Conservation (phyloP, 2,113 vertebrate species). For the Malurus elegans region DNA sequence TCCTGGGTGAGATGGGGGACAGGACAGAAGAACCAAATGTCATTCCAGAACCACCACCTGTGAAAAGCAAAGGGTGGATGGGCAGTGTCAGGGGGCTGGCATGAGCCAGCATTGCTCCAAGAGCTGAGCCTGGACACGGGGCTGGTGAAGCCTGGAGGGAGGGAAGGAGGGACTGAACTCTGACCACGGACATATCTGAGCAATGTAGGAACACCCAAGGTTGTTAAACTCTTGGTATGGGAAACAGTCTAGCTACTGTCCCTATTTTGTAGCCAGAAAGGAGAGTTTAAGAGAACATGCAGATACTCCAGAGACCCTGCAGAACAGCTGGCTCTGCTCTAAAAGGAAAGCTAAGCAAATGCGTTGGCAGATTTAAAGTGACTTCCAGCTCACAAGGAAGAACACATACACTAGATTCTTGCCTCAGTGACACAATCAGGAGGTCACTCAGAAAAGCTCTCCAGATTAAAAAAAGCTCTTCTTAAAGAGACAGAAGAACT, state of each 20-base stretch:
- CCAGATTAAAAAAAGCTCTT: not conserved
- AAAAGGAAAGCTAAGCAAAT: constrained; percentile 16
- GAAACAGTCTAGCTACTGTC: not conserved
- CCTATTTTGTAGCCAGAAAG: not conserved
- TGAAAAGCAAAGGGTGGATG: not conserved
- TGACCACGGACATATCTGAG: not conserved
- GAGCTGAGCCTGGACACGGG: not conserved
- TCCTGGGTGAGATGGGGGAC: not conserved
- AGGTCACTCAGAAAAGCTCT: not conserved
- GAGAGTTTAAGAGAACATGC: not conserved
- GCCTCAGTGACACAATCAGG: not conserved
- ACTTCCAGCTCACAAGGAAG: not conserved
- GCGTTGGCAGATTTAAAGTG: constrained; percentile 26
- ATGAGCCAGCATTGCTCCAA: not conserved
- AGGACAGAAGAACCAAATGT: not conserved
- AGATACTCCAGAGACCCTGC: not conserved
- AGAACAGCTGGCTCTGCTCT: constrained; percentile 23
- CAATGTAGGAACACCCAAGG: not conserved
- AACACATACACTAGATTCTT: not conserved
- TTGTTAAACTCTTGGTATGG: not conserved
- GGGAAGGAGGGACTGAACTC: not conserved
- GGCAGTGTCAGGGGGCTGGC: not conserved
- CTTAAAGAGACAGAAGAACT: not conserved
- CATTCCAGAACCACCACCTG: not conserved
- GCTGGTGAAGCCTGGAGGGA: not conserved